These are phyloP conservation scores for Galeopterus variegatus DNA, from an alignment of 2,113 vertebrate species.

Conservation along the genomic window DNA sequence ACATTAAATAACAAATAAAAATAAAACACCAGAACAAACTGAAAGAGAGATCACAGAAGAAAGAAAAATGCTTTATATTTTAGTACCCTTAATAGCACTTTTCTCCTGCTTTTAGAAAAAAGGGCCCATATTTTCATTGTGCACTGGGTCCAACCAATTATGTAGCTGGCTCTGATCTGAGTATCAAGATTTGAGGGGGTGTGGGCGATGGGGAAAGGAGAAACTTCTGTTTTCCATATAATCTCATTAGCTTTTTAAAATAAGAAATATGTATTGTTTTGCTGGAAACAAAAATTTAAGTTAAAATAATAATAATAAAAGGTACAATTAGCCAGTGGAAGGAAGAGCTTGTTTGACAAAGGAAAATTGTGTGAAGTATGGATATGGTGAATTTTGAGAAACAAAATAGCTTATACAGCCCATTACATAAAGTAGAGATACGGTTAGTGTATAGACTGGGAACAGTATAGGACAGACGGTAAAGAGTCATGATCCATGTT, in stretches of 20 bases:
- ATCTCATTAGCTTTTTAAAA: not conserved
- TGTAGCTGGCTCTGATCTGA: not conserved
- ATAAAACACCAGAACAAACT: not conserved
- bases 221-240: not conserved
- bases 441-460: not conserved
- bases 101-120: not conserved
- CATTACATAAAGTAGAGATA: not conserved
- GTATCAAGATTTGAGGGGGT: not conserved
- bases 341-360: not conserved
- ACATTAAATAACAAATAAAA: not conserved
- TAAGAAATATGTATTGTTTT: not conserved
- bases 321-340: not conserved
- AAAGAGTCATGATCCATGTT: not conserved
- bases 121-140: not conserved
- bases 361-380: not conserved
- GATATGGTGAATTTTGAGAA: not conserved
- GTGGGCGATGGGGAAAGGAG: not conserved
- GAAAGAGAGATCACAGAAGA: not conserved
- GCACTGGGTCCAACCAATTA: not conserved
- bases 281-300: not conserved
- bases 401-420: rapidly evolving
- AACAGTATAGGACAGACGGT: not conserved
- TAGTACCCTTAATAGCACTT: not conserved
- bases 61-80: not conserved
- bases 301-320: not conserved